Evolutionary conservation across 1,140 invertebrate species (phyloP), one percentile per base, ranked within the genome.

Genomic region (Atta colombica): DNA sequence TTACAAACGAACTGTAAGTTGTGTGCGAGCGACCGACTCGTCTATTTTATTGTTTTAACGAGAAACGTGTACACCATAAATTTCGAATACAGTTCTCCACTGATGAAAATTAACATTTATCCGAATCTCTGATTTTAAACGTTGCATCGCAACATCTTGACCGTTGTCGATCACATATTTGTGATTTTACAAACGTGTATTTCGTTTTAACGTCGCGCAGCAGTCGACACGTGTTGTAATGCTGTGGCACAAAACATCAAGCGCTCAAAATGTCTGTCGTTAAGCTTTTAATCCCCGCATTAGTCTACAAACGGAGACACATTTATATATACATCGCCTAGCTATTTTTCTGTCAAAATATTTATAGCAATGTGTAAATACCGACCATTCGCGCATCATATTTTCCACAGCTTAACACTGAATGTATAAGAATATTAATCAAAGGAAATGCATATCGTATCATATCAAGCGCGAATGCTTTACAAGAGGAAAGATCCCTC

Each of bases 221-320:
- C 35, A n/a, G 18, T 12, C 49, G 63, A 53, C 77, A 35, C 65
- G 65, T 65, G 65, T 35, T 74, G 53, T 21, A 61, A 49, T 69
- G 74, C 69, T 12, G 55, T 39, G 53, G 39, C 80, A 18, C 80
- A 75, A 61, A 84, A 75, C 25, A 49, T n/a, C 4, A 39, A 45
- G 45, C 18, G 69, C 28, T 63, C 69, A 49, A 84, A 84, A 75
- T 61, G 68, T 82, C 78, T 72, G 78, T 60, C 66, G 78, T 71
- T 82, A 82, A 84, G 80, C 80, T 51, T 55, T 75, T 84, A 84
- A 84, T 84, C 69, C 55, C 8, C 69, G 69, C 45, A 75, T 75
- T 84, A 61, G 78, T 81, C 55, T 61, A 75, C 80, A 75, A 75
- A 74, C n/a, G 69, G 25, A 74, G 55, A 35, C 18, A 74, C 58